Evolutionary conservation across 2,113 vertebrate genomes (phyloP), one percentile per base, ranked within the genome.

Genomic region (Nesoenas mayeri): DNA sequence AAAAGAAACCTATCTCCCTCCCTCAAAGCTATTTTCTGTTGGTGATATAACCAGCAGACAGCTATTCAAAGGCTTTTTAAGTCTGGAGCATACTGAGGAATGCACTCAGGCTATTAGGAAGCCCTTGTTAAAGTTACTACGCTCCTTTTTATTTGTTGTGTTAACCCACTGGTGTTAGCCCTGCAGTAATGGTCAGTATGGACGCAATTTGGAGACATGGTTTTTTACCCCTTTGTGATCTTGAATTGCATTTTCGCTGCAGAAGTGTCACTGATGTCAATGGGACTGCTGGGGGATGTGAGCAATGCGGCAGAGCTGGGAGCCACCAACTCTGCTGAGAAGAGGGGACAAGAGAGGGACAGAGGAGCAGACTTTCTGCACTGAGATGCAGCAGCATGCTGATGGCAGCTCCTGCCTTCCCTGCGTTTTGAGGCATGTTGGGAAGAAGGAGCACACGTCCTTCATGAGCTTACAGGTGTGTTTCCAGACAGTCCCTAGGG

Each of bases 141-240:
- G 19, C n/a, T 60, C 18, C 32, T 84, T 77, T 42, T 56, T 19
- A 19, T 47, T 47, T 47, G 9, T 47, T 19, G 44, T 47, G 50
- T 48, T 64, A 69, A 44, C 38, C 29, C 1, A 8, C 12, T 1
- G 1, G 44, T 3, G 6, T 17, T 48, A 78, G 51, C 38, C 6
- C 38, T 2, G 50, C 32, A 11, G 7, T 58, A 22, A 40, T 3
- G 57, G 38, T 31, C 56, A 28, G 22, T 4, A 8, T 0, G 10
- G 65, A n/a, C 57, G 31, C 9, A 5, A 11, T 77, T 25, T 0
- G 1, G n/a, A 32, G 79, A 26, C 3, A 5, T 11, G 24, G 0
- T 1, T 53, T 29, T 71, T 36, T 22, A 18, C 44, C 50, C 34
- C 22, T 58, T 57, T 2, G 1, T 60, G 29, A 24, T 14, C 16